Evolutionary conservation across 2,113 vertebrate species (phyloP), one percentile per base, ranked within the genome.

Genomic region (Lampris megalopsis): DNA sequence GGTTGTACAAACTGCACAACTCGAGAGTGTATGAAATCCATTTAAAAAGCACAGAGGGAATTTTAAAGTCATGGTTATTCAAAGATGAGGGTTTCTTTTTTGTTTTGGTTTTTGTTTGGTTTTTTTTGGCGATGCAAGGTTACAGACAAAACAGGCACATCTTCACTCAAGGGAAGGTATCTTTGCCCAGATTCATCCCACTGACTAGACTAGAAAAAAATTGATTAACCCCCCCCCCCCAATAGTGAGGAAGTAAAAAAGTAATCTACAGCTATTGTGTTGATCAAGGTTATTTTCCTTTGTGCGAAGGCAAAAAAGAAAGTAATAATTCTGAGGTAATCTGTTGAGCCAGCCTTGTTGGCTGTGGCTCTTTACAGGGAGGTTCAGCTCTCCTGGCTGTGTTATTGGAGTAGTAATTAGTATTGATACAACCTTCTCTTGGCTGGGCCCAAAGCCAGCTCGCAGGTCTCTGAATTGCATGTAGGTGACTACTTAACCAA

Each of bases 341-440:
- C 59, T 71, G 47, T 80, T 62, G 56, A 24, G 9, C 37, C n/a
- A 10, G 57, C 35, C 70, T 73, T 63, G 54, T 35, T 36, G 62
- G 8, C 13, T 64, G 53, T 47, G 57, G 7, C 36, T 9, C 68
- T 59, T 45, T 9, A n/a, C 52, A 38, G n/a, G 40, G 48, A 47
- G 63, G 13, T 61, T 68, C 68, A 63, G 50, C 64, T 9, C 47
- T 67, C 53, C 64, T 9, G 36, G 13, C 42, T 4, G 11, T 63
- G 52, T 49, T 70, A 75, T 63, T 52, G 40, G 66, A 62, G 7
- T 37, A 36, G 63, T 72, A 77, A 87, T 85, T 78, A 75, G 60
- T 80, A 86, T 89, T 78, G 69, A 82, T 78, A 80, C 68, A 60
- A 62, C 11, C 35, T 3, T 43, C 7, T 37, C n/a, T 43, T 79